Conservation (phyloP, 2,797 vertebrate species). For the Eurystomus glaucurus region DNA sequence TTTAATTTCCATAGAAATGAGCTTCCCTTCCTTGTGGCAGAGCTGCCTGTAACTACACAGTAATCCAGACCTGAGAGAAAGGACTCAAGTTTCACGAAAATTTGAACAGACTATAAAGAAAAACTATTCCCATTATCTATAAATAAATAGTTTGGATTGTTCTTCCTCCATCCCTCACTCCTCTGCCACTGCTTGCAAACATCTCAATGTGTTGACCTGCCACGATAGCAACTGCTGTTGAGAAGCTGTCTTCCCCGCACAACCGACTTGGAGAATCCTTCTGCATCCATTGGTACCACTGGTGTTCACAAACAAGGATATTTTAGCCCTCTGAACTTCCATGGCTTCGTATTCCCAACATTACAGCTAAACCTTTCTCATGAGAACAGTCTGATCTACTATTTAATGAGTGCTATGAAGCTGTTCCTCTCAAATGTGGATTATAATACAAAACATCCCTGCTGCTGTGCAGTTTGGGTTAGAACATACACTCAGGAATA, state of each 20-base stretch:
- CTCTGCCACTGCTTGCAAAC: background rate
- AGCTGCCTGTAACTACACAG: background rate
- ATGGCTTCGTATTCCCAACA: background rate
- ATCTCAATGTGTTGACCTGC: background rate
- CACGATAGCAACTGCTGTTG: background rate
- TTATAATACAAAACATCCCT: background rate
- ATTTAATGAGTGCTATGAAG: background rate
- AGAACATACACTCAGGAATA: background rate
- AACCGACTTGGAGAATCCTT: background rate
- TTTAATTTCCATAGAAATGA: slow-evolving; percentile 72
- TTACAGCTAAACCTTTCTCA: background rate
- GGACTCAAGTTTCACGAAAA: slow-evolving; percentile 16
- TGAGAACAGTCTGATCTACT: background rate
- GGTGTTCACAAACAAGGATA: background rate
- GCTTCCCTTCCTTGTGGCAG: slow-evolving; percentile 11
- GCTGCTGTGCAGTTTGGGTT: slow-evolving; percentile 41
- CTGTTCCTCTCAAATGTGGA: background rate
- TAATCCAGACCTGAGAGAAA: slow-evolving; percentile 17
- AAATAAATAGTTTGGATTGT: slow-evolving; percentile 8
- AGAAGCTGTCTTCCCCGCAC: background rate
- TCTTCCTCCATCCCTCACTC: background rate
- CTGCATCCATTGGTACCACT: background rate
- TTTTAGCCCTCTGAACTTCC: background rate
- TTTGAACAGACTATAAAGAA: slow-evolving; percentile 16
- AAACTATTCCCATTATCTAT: background rate